A percentile compares a stretch with the other conserved stretches of the same genome.
Conservation (phyloP, 2,888 invertebrate genomes). For the Drosophila neonasuta region DNA sequence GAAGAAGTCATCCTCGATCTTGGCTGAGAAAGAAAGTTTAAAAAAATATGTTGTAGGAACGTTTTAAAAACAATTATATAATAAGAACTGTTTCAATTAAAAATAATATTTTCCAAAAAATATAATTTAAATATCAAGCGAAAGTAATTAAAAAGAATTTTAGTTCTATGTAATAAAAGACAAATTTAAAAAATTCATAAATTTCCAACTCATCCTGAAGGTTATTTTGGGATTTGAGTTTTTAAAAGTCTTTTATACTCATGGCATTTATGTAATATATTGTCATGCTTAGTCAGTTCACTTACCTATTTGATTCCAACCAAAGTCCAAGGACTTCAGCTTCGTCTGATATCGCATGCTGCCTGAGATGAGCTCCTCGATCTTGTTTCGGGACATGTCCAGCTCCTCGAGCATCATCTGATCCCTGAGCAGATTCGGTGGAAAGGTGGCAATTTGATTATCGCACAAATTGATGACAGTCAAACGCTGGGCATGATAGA, state of each 20-base stretch:
- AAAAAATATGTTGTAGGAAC: no score
- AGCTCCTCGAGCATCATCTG: constrained; percentile 85
- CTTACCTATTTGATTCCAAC: constrained; percentile 84
- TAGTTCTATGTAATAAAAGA: no score
- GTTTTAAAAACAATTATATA: no score
- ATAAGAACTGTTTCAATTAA: no score
- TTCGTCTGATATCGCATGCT: constrained; percentile 83
- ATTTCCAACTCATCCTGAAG: no score
- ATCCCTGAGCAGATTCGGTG: constrained; percentile 83
- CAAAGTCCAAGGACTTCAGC: constrained; percentile 85
- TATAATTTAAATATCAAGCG: neutral
- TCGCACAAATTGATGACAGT: constrained; percentile 80
- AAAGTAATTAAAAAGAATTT: no score
- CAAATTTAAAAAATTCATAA: no score
- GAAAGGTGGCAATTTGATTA: constrained; percentile 83
- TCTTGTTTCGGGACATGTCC: constrained; percentile 86
- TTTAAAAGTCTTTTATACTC: no score
- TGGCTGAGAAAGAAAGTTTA: constrained; percentile 49
- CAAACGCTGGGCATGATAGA: constrained; percentile 82
- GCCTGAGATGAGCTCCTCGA: constrained; percentile 83
- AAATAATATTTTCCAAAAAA: no score
- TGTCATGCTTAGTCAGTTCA: neutral
- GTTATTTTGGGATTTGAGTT: no score
- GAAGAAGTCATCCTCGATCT: constrained; percentile 79
- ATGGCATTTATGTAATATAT: no score